Percentiles rank a stretch among this genome's conserved stretches.
These are phyloP conservation scores for Cephus pygmeus DNA, from an alignment of 2,888 invertebrate genomes.

Conservation along the genomic window DNA sequence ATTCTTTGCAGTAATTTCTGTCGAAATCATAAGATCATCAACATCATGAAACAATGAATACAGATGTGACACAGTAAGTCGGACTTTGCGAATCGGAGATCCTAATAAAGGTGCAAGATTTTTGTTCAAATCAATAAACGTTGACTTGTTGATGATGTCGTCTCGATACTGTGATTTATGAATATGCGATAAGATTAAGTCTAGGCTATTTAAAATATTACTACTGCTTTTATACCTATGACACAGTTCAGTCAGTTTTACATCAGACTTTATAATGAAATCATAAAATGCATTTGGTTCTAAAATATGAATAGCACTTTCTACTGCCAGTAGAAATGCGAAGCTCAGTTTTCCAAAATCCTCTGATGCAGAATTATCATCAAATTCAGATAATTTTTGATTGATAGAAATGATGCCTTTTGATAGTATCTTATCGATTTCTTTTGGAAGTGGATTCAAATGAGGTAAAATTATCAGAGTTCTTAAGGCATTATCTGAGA, in stretches of 20 bases:
- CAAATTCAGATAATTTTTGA: slow-evolving; percentile 32
- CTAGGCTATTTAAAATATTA: slow-evolving; percentile 47
- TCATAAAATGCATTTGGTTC: slow-evolving; percentile 67
- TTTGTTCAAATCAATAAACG: slow-evolving; percentile 45
- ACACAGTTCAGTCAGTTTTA: slow-evolving; percentile 41
- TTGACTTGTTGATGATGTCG: slow-evolving; percentile 41
- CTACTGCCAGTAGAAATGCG: slow-evolving; percentile 71
- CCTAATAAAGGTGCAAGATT: slow-evolving; percentile 42
- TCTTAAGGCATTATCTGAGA: slow-evolving; percentile 44
- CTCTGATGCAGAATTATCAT: slow-evolving; percentile 13
- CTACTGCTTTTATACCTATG: slow-evolving; percentile 40
- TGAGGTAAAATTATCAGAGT: slow-evolving; percentile 55
- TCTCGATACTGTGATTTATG: slow-evolving; percentile 33
- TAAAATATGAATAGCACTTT: slow-evolving; percentile 72
- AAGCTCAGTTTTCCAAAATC: slow-evolving; percentile 42
- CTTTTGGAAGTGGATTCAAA: slow-evolving; percentile 39
- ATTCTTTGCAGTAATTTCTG: slow-evolving; percentile 47
- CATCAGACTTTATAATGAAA: slow-evolving; percentile 51
- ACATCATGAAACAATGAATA: slow-evolving; percentile 75
- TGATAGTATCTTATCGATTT: slow-evolving; percentile 38
- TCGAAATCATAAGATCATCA: slow-evolving; percentile 67
- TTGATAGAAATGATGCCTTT: slow-evolving; percentile 36
- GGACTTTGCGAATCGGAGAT: slow-evolving; percentile 66
- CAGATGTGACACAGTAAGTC: slow-evolving; percentile 79
- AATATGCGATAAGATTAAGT: slow-evolving; percentile 48